Percentiles rank a stretch among this genome's conserved stretches.
Evolutionary conservation across 2,888 invertebrate species (phyloP).

Genomic region (Eucera pruinosa): DNA sequence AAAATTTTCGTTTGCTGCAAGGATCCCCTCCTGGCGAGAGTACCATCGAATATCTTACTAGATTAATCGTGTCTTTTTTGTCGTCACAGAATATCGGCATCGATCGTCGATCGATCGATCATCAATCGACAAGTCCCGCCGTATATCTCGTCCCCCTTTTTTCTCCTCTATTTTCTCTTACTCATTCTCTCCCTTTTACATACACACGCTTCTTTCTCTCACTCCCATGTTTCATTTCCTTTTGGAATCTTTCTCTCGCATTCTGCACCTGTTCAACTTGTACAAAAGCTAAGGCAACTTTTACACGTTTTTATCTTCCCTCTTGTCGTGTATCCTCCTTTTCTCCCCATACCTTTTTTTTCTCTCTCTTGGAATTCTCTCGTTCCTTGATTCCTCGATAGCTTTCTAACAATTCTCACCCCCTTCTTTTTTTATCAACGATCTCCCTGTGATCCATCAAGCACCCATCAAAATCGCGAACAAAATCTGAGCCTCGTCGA

Average conservation of each 20-base stretch:
- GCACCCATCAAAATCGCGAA: constrained; percentile 10
- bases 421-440: constrained; percentile 1
- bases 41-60: constrained; percentile 49
- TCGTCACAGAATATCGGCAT: constrained; percentile 42
- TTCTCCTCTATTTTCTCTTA: constrained; percentile 3
- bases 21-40: constrained; percentile 53
- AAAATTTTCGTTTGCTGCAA: constrained; percentile 67
- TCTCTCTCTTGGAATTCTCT: neutral
- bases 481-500: constrained; percentile 3
- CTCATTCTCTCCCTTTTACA: neutral
- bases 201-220: neutral
- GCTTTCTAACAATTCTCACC: neutral
- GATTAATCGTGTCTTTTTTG: constrained; percentile 51
- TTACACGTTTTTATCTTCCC: constrained; percentile 58
- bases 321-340: neutral
- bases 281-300: constrained; percentile 82
- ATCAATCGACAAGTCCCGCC: constrained; percentile 32
- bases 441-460: constrained; percentile 5
- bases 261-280: constrained; percentile 65
- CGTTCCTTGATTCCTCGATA: neutral
- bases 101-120: constrained; percentile 41
- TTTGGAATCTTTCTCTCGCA: constrained; percentile 12
- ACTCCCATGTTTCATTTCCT: neutral
- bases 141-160: neutral
- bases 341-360: too few species aligned